phyloP scores from a whole-genome alignment of 2,113 vertebrate genomes.

The Podarcis cretensis region DNA sequence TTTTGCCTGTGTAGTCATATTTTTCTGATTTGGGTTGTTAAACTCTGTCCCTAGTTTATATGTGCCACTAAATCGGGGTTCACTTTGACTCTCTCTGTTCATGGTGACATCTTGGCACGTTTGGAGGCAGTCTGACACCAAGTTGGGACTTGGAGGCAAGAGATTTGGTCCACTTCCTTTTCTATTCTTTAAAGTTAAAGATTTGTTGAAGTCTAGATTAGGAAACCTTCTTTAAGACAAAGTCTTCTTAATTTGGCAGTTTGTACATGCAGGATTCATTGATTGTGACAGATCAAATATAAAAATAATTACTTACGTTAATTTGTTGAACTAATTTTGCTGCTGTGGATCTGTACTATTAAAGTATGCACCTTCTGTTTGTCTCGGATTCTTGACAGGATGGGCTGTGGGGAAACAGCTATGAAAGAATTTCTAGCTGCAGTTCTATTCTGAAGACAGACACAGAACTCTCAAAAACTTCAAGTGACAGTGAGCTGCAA shows the following conservation, averaged over 20 bases:
- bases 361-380: background rate
- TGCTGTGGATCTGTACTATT: background rate
- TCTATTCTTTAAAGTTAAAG: background rate
- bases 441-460: constrained; percentile 42
- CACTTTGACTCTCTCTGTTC: background rate
- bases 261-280: background rate
- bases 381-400: constrained; percentile 59
- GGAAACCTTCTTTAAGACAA: background rate
- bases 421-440: constrained; percentile 38
- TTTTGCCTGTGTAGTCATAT: background rate
- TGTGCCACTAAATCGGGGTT: background rate
- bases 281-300: background rate
- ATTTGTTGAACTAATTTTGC: background rate
- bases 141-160: background rate
- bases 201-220: background rate
- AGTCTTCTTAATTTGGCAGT: background rate
- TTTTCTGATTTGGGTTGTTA: background rate
- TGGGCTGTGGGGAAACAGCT: background rate
- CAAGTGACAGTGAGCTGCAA: constrained; percentile 36
- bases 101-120: background rate
- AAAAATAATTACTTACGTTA: background rate
- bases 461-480: background rate
- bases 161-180: background rate
- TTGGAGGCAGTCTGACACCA: background rate
- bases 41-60: background rate